These are phyloP conservation scores for Torymus auratus DNA, from an alignment of 2,888 invertebrate genomes.

Conservation along the genomic window DNA sequence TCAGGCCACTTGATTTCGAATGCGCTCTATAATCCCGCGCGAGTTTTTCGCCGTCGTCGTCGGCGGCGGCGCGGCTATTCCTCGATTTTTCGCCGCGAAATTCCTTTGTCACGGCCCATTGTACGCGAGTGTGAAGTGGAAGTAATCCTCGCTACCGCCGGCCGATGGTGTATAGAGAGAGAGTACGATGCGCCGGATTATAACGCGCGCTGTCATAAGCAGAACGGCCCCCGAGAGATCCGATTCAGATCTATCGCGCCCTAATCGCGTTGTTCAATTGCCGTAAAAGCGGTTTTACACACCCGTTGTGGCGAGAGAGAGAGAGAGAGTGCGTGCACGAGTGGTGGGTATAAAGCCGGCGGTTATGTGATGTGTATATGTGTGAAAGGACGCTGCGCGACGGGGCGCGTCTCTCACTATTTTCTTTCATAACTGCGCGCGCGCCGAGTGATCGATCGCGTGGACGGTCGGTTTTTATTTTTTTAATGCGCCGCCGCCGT, in stretches of 20 bases:
- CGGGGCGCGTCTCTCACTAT: slow-evolving; percentile 6
- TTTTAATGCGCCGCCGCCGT: slow-evolving; percentile 8
- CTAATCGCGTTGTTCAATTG: slow-evolving; percentile 73
- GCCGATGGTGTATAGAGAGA: too few species aligned
- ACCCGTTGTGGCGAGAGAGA: not conserved
- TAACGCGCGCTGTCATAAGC: slow-evolving; percentile 72
- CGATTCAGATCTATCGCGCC: slow-evolving; percentile 62
- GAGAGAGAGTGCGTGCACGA: not conserved
- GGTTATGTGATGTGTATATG: not conserved
- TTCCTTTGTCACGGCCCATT: slow-evolving; percentile 13
- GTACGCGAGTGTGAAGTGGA: slow-evolving; percentile 44
- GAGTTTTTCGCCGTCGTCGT: slow-evolving; percentile 4
- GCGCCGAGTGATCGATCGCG: not conserved
- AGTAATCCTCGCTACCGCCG: slow-evolving; percentile 42
- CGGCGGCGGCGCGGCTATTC: not conserved
- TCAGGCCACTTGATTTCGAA: slow-evolving; percentile 44
- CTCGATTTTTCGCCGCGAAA: not conserved
- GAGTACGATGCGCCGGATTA: slow-evolving; percentile 52
- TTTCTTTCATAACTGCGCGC: slow-evolving; percentile 46
- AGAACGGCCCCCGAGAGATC: slow-evolving; percentile 71
- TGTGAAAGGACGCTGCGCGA: slow-evolving; percentile 6
- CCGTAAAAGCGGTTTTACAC: slow-evolving; percentile 71
- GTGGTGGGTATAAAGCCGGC: not conserved
- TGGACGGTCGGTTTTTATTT: slow-evolving; percentile 5
- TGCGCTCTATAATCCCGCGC: not conserved